These are phyloP conservation scores for Malurus cyaneus DNA, from an alignment of 2,113 vertebrate species.

Conservation along the genomic window DNA sequence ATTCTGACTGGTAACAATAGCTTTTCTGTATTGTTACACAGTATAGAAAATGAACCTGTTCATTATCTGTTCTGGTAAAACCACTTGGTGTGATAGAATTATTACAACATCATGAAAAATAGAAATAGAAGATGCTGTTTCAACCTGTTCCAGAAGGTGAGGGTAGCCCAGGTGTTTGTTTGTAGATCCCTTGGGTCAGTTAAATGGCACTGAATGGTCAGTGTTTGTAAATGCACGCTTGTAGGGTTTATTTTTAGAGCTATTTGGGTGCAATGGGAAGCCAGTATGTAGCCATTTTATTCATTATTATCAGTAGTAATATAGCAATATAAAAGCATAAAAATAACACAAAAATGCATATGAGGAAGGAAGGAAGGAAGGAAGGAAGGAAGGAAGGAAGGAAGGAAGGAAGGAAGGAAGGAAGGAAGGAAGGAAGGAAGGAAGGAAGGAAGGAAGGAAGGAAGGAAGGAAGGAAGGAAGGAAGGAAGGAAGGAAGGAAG, in stretches of 20 bases:
- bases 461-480: not conserved
- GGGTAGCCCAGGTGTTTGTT: not conserved
- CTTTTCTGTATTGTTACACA: not conserved
- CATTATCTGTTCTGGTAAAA: not conserved
- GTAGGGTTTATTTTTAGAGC: not conserved
- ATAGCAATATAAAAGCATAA: not conserved
- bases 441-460: not conserved
- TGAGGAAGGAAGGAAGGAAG: not conserved
- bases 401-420: not conserved
- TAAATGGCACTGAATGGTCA: accelerated
- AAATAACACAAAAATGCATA: not conserved
- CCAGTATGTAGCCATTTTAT: not conserved
- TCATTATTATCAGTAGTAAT: not conserved
- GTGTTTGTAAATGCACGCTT: not conserved
- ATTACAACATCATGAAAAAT: not conserved
- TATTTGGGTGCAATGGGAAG: not conserved
- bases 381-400: not conserved
- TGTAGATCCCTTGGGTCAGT: not conserved
- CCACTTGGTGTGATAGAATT: not conserved
- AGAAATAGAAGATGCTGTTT: not conserved
- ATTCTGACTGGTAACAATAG: not conserved
- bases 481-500: not conserved
- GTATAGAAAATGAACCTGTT: not conserved
- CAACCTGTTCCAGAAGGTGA: not conserved
- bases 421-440: no score